Evolutionary conservation across 2,797 vertebrate genomes (phyloP), one percentile per base, ranked within the genome.

Genomic region (Ambastaia sidthimunki): DNA sequence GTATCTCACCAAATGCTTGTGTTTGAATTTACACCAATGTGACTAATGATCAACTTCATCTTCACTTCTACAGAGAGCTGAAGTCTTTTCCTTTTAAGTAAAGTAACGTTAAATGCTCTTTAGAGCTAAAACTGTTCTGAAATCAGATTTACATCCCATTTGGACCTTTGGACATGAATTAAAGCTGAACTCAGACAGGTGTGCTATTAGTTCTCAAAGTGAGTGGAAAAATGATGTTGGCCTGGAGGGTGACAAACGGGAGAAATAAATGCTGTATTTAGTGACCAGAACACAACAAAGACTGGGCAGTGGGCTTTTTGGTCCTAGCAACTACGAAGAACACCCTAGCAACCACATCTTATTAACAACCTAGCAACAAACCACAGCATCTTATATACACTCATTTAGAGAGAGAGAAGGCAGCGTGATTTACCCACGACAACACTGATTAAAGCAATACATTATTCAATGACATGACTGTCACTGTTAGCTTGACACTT

Each of bases 371-470:
- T 59, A 10, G 23, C 23, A 15, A 21, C 55, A 50, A 57, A 52
- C 16, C 18, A n/a, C 4, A 7, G 18, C 50, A n/a, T 18, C 3
- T 28, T 28, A 28, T 28, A 2, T 28, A 28, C n/a, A n/a, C n/a
- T n/a, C n/a, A n/a, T n/a, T n/a, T n/a, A 41, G 57, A 31, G 31
- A 7, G 1, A 78, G 76, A 44, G 23, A 54, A 59, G 9, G 41
- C 47, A 16, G 52, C 0, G 25, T 55, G 13, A 15, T 54, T 13
- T 31, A 55, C 50, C 9, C 50, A 63, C 5, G 37, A 47, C 48
- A 67, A 54, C 71, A 48, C 73, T 47, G 80, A 82, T 71, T 76
- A 77, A 71, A 82, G 66, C 60, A 81, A 82, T 76, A 54, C 12
- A 78, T 76, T 52, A 71, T 76, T 67, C 10, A 18, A 62, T 65